Conservation (phyloP, 2,797 vertebrate genomes). For the Sebastes miniatus region DNA sequence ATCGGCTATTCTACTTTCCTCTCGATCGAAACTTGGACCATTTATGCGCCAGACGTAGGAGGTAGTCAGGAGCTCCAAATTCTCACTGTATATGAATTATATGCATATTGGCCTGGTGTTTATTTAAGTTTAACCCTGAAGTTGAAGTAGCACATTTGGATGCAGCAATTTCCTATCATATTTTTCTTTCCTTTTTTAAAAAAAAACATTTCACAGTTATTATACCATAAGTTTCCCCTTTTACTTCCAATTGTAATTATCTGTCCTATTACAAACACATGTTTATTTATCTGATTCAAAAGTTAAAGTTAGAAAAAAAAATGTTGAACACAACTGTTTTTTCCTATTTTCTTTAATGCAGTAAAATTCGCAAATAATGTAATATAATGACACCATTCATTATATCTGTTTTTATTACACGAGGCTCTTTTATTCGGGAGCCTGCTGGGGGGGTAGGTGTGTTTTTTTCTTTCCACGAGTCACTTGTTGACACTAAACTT, state of each 20-base stretch:
- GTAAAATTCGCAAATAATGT: background rate
- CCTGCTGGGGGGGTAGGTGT: background rate
- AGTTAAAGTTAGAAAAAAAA: background rate
- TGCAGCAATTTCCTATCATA: no score
- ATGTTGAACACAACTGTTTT: background rate
- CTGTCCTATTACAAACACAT: background rate
- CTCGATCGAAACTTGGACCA: conserved; percentile 4
- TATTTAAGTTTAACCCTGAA: background rate
- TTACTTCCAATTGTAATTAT: background rate
- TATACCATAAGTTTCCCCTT: background rate
- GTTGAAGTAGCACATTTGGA: background rate
- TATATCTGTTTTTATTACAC: background rate
- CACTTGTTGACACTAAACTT: conserved; percentile 63
- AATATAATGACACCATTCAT: background rate
- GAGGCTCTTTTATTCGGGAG: background rate
- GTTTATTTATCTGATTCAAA: background rate
- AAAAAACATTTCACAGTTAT: background rate
- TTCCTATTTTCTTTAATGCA: background rate
- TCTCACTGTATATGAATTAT: background rate
- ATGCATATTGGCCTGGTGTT: background rate
- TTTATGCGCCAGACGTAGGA: background rate
- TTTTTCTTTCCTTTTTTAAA: background rate
- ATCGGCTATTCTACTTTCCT: background rate
- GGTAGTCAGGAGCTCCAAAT: background rate
- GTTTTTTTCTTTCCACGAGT: conserved; percentile 27